phyloP scores from a whole-genome alignment of 2,888 invertebrate species.

The Drosophila paucipuncta region DNA sequence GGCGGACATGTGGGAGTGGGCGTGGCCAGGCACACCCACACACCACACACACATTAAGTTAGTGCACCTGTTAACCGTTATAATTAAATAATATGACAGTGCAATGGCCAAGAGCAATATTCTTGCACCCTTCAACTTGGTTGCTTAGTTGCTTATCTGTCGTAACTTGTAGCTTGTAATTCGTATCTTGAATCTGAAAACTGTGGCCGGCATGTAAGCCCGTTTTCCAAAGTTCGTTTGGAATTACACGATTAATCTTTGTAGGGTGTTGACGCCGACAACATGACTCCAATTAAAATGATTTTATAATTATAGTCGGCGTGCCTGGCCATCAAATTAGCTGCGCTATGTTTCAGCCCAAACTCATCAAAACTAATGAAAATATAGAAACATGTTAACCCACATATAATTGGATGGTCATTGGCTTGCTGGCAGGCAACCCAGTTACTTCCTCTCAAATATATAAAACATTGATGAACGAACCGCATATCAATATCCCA shows the following conservation, averaged over 20 bases:
- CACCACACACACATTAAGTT: constrained; percentile 36
- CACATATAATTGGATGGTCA: constrained; percentile 73
- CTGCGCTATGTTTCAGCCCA: constrained; percentile 11
- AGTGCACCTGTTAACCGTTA: constrained; percentile 62
- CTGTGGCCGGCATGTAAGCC: constrained; percentile 19
- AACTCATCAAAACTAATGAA: constrained; percentile 68
- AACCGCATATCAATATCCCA: constrained; percentile 37
- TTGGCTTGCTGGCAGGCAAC: constrained; percentile 46
- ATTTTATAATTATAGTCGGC: constrained; percentile 71
- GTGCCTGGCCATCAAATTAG: constrained; percentile 66
- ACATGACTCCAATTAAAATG: constrained; percentile 71
- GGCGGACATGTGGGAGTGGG: constrained; percentile 7
- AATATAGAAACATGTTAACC: constrained; percentile 54
- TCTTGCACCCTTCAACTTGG: constrained; percentile 38
- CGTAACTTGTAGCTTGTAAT: background rate
- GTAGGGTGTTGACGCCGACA: constrained; percentile 49
- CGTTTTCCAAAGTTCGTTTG: constrained; percentile 32
- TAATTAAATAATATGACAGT: constrained; percentile 52
- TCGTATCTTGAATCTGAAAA: constrained; percentile 26
- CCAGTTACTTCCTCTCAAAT: constrained; percentile 34
- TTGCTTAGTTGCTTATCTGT: constrained; percentile 4
- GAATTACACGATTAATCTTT: constrained; percentile 71
- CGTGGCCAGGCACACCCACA: constrained; percentile 17
- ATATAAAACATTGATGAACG: constrained; percentile 37
- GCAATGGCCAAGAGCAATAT: constrained; percentile 27